Evolutionary conservation across 2,888 invertebrate genomes (phyloP).

Genomic region (Pristionchus exspectatus): DNA sequence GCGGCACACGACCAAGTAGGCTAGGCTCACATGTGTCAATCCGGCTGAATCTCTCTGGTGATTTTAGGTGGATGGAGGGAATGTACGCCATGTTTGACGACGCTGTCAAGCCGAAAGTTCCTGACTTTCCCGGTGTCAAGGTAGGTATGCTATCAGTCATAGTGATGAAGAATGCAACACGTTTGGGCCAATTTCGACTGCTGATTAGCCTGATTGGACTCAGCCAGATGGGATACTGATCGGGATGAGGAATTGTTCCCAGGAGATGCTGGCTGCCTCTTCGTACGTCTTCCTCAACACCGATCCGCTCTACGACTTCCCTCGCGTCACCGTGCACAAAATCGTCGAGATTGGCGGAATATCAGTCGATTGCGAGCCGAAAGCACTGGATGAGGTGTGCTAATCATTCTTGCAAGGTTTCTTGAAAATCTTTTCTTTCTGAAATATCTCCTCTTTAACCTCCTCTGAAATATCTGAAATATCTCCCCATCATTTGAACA

Average conservation of each 20-base stretch:
- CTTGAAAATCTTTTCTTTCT: no score
- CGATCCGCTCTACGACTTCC: conserved; percentile 52
- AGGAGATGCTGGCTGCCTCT: background rate
- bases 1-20: background rate
- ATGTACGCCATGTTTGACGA: background rate
- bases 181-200: no score
- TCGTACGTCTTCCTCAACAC: conserved; percentile 51
- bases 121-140: background rate
- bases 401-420: no score
- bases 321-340: conserved; percentile 45
- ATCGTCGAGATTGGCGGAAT: conserved; percentile 45
- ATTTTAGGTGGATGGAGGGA: background rate
- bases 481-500: no score
- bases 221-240: no score
- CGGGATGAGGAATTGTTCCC: background rate
- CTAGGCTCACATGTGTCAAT: no score
- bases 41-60: background rate
- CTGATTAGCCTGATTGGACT: no score
- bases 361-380: conserved; percentile 11
- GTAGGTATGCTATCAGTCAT: background rate
- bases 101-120: background rate
- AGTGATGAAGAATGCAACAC: no score
- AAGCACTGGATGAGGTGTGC: background rate
- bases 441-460: no score
- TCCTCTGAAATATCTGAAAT: no score